Conservation (phyloP, 2,888 invertebrate genomes). For the Coecobrya sp. region DNA sequence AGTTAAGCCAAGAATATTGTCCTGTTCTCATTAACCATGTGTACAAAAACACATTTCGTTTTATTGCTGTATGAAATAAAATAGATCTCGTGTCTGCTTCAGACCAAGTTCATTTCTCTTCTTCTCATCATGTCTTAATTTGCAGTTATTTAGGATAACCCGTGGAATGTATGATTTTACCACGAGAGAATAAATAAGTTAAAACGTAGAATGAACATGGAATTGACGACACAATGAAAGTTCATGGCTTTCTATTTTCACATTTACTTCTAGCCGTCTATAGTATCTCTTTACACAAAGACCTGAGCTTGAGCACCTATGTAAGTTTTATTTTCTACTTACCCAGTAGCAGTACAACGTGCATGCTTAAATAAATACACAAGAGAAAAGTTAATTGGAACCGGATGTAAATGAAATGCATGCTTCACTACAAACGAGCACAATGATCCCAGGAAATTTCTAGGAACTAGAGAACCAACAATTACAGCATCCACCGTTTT, state of each 20-base stretch:
- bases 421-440: slow-evolving; percentile 19
- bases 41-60: too few relatives aligned
- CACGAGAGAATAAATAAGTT: background rate
- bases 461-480: background rate
- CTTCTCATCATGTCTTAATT: background rate
- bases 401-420: slow-evolving; percentile 70
- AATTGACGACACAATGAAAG: too few relatives aligned
- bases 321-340: slow-evolving; percentile 4
- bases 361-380: slow-evolving; percentile 10
- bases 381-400: slow-evolving; percentile 52
- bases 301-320: too few relatives aligned
- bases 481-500: background rate
- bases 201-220: background rate
- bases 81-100: too few relatives aligned
- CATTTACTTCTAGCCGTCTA: background rate
- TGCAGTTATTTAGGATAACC: background rate
- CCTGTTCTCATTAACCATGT: too few relatives aligned
- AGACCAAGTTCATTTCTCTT: too few relatives aligned
- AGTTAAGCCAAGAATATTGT: too few relatives aligned
- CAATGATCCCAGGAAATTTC: slow-evolving; percentile 21
- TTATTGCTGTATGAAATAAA: too few relatives aligned
- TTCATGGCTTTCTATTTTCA: background rate
- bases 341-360: background rate
- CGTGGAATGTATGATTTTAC: background rate
- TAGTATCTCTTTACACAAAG: background rate